Base-by-base conservation (phyloP, 2,888 invertebrate species). In the Hypomecis punctinalis region DNA sequence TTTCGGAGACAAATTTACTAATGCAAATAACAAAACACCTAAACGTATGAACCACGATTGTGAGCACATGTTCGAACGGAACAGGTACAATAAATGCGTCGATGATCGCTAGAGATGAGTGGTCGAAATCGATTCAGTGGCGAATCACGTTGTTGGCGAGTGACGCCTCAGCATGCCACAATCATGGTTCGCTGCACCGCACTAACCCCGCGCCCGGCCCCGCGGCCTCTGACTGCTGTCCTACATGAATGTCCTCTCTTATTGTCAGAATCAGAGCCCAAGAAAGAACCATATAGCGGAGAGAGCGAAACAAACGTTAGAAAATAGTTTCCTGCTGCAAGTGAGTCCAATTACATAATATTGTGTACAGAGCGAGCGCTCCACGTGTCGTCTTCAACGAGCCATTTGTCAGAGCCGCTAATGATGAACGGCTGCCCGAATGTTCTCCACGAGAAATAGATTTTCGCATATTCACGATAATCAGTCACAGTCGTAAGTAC, bases 241-340 rank as follows among this genome's bases (percentile, higher is more conserved):
- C 84, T 87, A 85, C 81, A 89, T 86, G 72, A 84, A 74, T 86
- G 81, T 83, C 82, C 80, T 90, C 84, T 90, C 80, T 88, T 87
- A 76, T 91, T 90, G 85, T 91, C 91, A 92, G 91, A 91, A 80
- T 87, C 91, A 91, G 86, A 91, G 90, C 85, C 91, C 92, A 79
- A 88, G 92, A 89, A 90, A 90, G 85, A 91, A 89, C 86, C 91
- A 90, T 89, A 91, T 93, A 77, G 91, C 90, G 80, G 92, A 93
- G 90, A 89, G 92, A 84, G 92, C 92, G 82, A 93, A 93, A 91
- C 92, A 93, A 85, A 86, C 90, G 63, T 88, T 93, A 91, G 92
- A 92, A 76, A 91, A 88, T 88, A 91, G 84, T 88, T 92, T 91
- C 91, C 91, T 93, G 91, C 71, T 88, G 77, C 92, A 93, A 92